phyloP scores from a whole-genome alignment of 2,113 vertebrate species.

The Cnemophilus loriae region DNA sequence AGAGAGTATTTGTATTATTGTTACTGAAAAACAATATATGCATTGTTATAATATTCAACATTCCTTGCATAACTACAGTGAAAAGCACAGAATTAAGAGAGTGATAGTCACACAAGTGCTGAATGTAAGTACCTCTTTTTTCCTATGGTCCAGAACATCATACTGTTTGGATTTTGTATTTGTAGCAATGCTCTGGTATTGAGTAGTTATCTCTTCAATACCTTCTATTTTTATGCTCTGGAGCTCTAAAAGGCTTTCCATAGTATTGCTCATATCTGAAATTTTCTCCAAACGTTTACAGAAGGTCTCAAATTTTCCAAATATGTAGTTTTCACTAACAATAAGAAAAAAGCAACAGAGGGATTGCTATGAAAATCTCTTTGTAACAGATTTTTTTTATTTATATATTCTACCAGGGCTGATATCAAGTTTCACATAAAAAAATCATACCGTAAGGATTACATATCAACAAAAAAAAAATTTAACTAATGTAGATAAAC shows the following conservation, averaged over 20 bases:
- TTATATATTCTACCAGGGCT: not conserved
- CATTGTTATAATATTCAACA: not conserved
- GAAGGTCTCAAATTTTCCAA: slow-evolving; percentile 83
- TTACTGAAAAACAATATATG: not conserved
- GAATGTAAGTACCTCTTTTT: slow-evolving; percentile 68
- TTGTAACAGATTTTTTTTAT: not conserved
- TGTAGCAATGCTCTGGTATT: slow-evolving; percentile 72
- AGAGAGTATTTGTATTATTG: not conserved
- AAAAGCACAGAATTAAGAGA: not conserved
- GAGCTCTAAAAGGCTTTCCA: slow-evolving; percentile 75
- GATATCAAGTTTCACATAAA: not conserved
- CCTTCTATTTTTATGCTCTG: slow-evolving; percentile 78
- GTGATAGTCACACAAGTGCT: not conserved
- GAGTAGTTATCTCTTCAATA: slow-evolving; percentile 72
- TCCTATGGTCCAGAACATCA: slow-evolving; percentile 80
- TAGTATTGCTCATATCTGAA: slow-evolving; percentile 70
- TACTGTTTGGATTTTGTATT: slow-evolving; percentile 75
- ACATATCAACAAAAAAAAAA: not conserved
- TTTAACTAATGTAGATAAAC: not conserved
- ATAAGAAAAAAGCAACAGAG: not conserved
- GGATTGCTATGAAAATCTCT: not conserved
- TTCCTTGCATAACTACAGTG: not conserved
- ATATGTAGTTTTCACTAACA: slow-evolving; percentile 83
- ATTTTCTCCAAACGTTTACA: slow-evolving; percentile 82
- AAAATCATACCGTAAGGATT: not conserved